Base-by-base conservation (phyloP, 64 coral and sea anemone species). In the Montipora cactus region DNA sequence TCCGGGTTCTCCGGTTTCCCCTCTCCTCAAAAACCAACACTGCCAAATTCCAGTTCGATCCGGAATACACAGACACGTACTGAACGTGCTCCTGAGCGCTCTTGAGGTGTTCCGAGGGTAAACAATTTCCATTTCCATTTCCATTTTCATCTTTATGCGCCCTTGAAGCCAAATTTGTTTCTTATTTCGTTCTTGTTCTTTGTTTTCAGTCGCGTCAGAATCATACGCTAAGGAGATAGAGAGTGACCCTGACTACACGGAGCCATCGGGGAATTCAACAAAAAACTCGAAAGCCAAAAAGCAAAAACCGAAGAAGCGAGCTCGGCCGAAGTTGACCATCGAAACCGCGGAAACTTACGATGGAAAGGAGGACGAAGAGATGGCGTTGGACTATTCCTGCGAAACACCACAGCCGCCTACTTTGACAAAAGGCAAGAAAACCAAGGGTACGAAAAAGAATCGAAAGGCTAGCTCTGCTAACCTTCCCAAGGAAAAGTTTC, bases 401-500 rank as follows among this genome's bases (percentile, higher is more conserved):
- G 82, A 86, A 86, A 86, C 82, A 49, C 82, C 82, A 0, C 44
- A 70, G 16, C 13, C 21, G 12, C 49, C 69, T 44, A 87, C 58
- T 2, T 55, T 84, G 20, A 88, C 18, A 5, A 93, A 88, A 47
- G 61, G 20, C 83, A 93, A 93, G 59, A 93, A 93, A 80, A 52
- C 67, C 6, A 93, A 80, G 61, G 66, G 52, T 13, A 22, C 59
- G 12, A 93, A 93, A 72, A 93, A 93, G 92, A 93, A 88, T 46
- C 46, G 50, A 12, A 93, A 93, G 21, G 49, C 44, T 23, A 11
- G 48, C 9, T 10, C 55, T 28, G 57, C 74, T 13, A 78, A 84
- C 44, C 64, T 49, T 84, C 74, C 64, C 5, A 72, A 79, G 7
- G 48, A 75, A 2, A 82, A 79, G 20, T 93, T 93, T 10, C 59